Percentiles rank a stretch among this genome's conserved stretches.
These are phyloP conservation scores for Habropoda laboriosa DNA, from an alignment of 1,140 invertebrate species.

Conservation along the genomic window DNA sequence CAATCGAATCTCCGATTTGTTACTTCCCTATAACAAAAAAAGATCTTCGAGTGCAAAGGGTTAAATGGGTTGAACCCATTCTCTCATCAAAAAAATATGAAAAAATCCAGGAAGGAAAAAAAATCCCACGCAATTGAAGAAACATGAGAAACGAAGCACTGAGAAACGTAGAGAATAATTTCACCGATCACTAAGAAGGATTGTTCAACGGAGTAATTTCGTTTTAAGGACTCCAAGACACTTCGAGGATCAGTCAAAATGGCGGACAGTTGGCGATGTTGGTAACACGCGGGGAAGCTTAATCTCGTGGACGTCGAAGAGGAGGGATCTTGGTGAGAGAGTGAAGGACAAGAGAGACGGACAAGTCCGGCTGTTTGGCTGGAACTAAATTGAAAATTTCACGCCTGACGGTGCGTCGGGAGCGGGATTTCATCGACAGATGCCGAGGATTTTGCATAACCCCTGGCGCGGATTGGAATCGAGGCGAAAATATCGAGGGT, in stretches of 20 bases:
- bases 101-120: not conserved
- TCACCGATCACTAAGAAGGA: no score
- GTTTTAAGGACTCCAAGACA: no score
- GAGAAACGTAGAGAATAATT: no score
- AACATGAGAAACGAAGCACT: not conserved
- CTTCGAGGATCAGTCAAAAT: not conserved
- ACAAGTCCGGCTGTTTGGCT: conserved; percentile 44
- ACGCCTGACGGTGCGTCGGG: conserved; percentile 60
- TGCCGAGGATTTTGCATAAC: conserved; percentile 67
- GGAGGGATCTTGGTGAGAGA: not conserved
- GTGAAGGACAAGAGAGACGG: not conserved
- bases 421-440: conserved; percentile 65
- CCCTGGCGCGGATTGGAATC: conserved; percentile 51
- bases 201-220: no score
- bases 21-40: no score
- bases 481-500: conserved; percentile 56
- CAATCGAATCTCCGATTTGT: no score
- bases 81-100: no score
- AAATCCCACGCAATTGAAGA: not conserved
- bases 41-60: not conserved
- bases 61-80: no score
- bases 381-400: conserved; percentile 68
- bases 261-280: not conserved
- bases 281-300: not conserved
- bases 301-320: not conserved